phyloP scores from a whole-genome alignment of 2,797 vertebrate species.

The Chelmon rostratus region DNA sequence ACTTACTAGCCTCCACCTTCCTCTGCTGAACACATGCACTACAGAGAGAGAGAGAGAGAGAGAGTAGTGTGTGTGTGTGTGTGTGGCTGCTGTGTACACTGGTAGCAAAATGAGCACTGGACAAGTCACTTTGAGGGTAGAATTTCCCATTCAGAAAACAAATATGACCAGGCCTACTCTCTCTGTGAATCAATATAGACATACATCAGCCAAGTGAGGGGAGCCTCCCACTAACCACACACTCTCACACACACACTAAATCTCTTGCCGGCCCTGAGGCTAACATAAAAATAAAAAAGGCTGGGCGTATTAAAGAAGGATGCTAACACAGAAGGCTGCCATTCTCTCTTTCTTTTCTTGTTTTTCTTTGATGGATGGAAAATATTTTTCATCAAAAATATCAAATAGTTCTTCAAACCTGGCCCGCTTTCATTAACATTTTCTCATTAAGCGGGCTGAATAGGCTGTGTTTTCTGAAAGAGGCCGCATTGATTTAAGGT shows the following conservation, averaged over 20 bases:
- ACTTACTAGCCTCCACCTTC: conserved; percentile 60
- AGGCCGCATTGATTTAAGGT: conserved; percentile 73
- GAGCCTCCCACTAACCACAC: conserved; percentile 31
- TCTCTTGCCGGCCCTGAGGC: background rate
- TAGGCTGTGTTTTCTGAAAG: conserved; percentile 56
- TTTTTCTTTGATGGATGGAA: background rate
- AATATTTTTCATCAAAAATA: background rate
- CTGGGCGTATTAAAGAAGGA: background rate
- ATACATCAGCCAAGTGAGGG: conserved; percentile 55
- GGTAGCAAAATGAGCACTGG: conserved; percentile 34
- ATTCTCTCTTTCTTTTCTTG: background rate
- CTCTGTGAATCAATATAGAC: conserved; percentile 62
- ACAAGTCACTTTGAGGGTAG: conserved; percentile 50
- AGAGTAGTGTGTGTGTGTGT: conserved; percentile 39
- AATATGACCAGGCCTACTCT: conserved; percentile 59
- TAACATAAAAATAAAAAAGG: conserved; percentile 21
- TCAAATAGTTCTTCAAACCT: background rate
- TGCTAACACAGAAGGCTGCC: background rate
- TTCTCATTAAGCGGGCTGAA: conserved; percentile 23
- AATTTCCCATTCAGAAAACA: conserved; percentile 73
- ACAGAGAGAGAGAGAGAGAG: conserved; percentile 23
- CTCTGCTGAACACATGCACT: conserved; percentile 47
- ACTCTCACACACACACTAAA: conserved; percentile 10
- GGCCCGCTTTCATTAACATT: conserved; percentile 15
- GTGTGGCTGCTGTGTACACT: conserved; percentile 1